A percentile compares a stretch with the other conserved stretches of the same genome.
Conservation (phyloP, 2,797 vertebrate species). For the Schizothorax lantsangensis region DNA sequence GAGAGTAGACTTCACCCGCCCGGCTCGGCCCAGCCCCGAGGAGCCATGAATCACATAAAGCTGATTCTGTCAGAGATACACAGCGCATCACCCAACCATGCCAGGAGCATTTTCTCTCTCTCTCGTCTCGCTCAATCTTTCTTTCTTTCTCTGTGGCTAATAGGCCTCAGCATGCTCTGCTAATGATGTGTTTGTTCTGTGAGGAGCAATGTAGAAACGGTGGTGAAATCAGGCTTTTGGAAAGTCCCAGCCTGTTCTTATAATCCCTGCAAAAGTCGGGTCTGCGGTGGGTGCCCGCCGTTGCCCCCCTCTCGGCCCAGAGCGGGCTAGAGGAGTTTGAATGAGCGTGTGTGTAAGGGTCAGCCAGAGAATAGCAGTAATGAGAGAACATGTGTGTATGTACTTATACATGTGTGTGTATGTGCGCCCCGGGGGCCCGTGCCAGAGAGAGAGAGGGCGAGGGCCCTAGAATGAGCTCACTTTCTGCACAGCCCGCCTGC, state of each 20-base stretch:
- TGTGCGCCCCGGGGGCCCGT: conserved; percentile 71
- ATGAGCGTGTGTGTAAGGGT: conserved; percentile 38
- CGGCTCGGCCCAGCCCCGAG: conserved; percentile 1
- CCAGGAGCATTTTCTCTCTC: conserved; percentile 49
- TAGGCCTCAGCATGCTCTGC: conserved; percentile 59
- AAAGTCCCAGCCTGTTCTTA: conserved; percentile 78
- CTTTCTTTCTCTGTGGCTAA: conserved; percentile 54
- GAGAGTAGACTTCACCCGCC: conserved; percentile 38
- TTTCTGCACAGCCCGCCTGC: conserved; percentile 61
- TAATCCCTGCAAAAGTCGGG: conserved; percentile 72
- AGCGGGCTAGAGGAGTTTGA: conserved; percentile 31
- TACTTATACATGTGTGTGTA: conserved; percentile 54
- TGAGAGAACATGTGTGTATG: conserved; percentile 60
- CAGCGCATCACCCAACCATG: conserved; percentile 40
- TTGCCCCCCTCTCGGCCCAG: conserved; percentile 75
- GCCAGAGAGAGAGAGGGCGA: conserved; percentile 61
- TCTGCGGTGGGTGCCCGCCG: conserved; percentile 66
- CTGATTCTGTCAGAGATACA: conserved; percentile 53
- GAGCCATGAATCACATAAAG: conserved; percentile 54
- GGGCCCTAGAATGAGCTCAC: conserved; percentile 78
- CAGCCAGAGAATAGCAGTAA: conserved; percentile 62
- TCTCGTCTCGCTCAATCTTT: conserved; percentile 39
- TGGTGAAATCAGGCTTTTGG: conserved; percentile 65
- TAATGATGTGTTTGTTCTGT: conserved; percentile 63
- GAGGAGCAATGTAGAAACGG: conserved; percentile 52